Evolutionary conservation across 2,113 vertebrate species (phyloP).

Genomic region (Felis catus): F.catus_Fca126_mat1.0 CM031412.1:220210001-220210500

Average conservation of each 20-base stretch:
- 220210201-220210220: not conserved
- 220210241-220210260: not conserved
- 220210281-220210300: not conserved
- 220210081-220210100: not conserved
- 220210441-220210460: not conserved
- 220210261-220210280: not conserved
- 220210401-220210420: not conserved
- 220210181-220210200: not conserved
- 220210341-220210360: not conserved
- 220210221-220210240: not conserved
- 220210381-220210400: not conserved
- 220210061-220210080: not conserved
- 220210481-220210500: too few relatives aligned
- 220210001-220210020: not conserved
- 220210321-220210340: not conserved
- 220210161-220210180: not conserved
- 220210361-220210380: not conserved
- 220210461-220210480: not conserved
- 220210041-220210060: not conserved
- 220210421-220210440: not conserved
- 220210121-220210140: not conserved
- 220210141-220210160: not conserved
- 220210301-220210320: not conserved
- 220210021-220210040: not conserved
- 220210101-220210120: not conserved